Conservation (phyloP, 2,797 vertebrate species). For the Salmo trutta region DNA sequence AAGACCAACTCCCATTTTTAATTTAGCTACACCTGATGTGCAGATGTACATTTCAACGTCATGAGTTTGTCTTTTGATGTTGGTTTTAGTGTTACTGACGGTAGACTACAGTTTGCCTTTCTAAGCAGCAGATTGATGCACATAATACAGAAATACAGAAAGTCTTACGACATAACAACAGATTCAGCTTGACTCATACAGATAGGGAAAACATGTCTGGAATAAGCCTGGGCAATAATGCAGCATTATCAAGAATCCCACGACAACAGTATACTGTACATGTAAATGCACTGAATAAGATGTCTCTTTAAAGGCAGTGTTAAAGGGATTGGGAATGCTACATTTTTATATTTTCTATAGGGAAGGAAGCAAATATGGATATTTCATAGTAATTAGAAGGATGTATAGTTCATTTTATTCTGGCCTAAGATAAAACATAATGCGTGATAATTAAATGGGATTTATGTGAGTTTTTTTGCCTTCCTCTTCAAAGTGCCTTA, state of each 20-base stretch:
- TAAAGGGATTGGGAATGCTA: background rate
- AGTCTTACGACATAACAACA: background rate
- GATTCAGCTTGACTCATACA: background rate
- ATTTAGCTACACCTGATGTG: background rate
- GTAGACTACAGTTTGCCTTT: background rate
- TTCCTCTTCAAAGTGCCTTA: slow-evolving; percentile 51
- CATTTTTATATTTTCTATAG: slow-evolving; percentile 8
- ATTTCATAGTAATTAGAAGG: slow-evolving; percentile 22
- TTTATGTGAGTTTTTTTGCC: slow-evolving; percentile 45
- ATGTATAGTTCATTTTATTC: slow-evolving; percentile 42
- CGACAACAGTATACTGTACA: background rate
- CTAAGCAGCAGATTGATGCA: background rate
- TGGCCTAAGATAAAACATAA: slow-evolving; percentile 42
- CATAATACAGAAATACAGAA: background rate
- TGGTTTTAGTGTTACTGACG: background rate
- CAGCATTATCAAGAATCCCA: background rate
- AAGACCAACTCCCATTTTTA: slow-evolving; percentile 15
- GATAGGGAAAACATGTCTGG: background rate
- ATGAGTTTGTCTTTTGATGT: background rate
- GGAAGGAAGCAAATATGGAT: slow-evolving; percentile 24
- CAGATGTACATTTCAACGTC: background rate
- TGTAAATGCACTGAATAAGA: background rate
- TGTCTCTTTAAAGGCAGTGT: background rate
- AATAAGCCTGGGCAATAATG: background rate
- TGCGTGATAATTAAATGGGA: slow-evolving; percentile 41